Conservation (phyloP, 2,888 invertebrate genomes). For the Itoplectis maculator region DNA sequence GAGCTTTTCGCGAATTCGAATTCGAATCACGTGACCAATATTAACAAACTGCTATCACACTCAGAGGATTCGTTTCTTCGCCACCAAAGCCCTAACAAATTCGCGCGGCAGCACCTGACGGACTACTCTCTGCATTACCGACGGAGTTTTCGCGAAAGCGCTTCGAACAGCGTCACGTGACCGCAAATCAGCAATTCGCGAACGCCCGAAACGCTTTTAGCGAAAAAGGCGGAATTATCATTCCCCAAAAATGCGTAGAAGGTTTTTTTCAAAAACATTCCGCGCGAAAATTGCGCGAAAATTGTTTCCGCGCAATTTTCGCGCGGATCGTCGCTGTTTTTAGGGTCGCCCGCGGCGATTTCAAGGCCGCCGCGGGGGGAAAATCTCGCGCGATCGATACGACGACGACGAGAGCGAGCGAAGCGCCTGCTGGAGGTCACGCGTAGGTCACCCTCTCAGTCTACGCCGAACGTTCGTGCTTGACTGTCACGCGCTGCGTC, state of each 20-base stretch:
- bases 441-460: constrained; percentile 78
- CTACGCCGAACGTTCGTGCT: constrained; percentile 75
- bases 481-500: constrained; percentile 71
- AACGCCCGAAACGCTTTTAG: not conserved
- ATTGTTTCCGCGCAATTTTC: not conserved
- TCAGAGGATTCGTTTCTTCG: too few species aligned
- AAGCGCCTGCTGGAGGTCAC: constrained; percentile 75
- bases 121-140: not conserved
- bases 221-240: constrained; percentile 4
- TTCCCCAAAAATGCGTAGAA: not conserved
- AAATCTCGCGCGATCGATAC: constrained; percentile 63
- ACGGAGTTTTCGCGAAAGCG: constrained; percentile 2
- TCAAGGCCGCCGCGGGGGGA: constrained; percentile 49
- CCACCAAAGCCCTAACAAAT: not conserved
- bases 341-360: constrained; percentile 22
- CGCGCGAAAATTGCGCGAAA: not conserved
- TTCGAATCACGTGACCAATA: too few species aligned
- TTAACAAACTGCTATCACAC: too few species aligned
- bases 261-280: not conserved
- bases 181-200: constrained; percentile 27
- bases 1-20: too few species aligned
- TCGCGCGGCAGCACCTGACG: constrained; percentile 39
- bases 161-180: not conserved
- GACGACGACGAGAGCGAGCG: constrained; percentile 45
- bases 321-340: not conserved